A percentile compares a stretch with the other conserved stretches of the same genome.
Evolutionary conservation across 2,888 invertebrate species (phyloP).

Genomic region (Ligdia adustata): DNA sequence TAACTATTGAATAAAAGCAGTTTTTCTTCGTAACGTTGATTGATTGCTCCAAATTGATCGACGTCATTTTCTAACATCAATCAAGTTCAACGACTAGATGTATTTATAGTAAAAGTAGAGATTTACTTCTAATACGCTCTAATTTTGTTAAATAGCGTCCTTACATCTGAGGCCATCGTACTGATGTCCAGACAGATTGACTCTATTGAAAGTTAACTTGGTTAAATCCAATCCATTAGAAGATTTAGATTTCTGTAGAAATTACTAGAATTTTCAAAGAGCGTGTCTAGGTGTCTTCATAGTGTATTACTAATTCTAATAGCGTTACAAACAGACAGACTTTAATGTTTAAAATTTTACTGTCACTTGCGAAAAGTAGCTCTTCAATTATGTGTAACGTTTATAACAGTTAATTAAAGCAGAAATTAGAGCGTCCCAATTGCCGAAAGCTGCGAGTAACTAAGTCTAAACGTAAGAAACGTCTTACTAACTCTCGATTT

Average conservation of each 20-base stretch:
- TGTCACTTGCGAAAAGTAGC: too few relatives aligned
- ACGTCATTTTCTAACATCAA: slow-evolving; percentile 24
- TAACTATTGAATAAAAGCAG: slow-evolving; percentile 17
- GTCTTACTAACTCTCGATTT: too few relatives aligned
- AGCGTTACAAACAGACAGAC: too few relatives aligned
- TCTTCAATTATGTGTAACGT: too few relatives aligned
- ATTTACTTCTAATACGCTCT: slow-evolving; percentile 9
- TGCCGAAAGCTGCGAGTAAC: too few relatives aligned
- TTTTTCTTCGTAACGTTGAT: slow-evolving; percentile 23
- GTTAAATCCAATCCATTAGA: slow-evolving; percentile 9
- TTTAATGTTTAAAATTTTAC: too few relatives aligned
- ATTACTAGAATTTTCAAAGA: not conserved
- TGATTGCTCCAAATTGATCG: slow-evolving; percentile 26
- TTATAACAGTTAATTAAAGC: too few relatives aligned
- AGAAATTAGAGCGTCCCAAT: too few relatives aligned
- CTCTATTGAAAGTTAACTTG: not conserved
- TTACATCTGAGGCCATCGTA: not conserved
- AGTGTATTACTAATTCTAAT: slow-evolving; percentile 1
- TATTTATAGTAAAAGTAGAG: slow-evolving; percentile 9
- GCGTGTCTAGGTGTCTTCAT: not conserved
- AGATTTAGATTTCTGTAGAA: not conserved
- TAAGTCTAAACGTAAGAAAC: too few relatives aligned
- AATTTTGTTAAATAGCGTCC: slow-evolving; percentile 7
- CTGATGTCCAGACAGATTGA: slow-evolving; percentile 7
- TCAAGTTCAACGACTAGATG: slow-evolving; percentile 18